A percentile compares a stretch with the other conserved stretches of the same genome.
Conservation (phyloP, 2,888 invertebrate species). For the Catocala sponsa region DNA sequence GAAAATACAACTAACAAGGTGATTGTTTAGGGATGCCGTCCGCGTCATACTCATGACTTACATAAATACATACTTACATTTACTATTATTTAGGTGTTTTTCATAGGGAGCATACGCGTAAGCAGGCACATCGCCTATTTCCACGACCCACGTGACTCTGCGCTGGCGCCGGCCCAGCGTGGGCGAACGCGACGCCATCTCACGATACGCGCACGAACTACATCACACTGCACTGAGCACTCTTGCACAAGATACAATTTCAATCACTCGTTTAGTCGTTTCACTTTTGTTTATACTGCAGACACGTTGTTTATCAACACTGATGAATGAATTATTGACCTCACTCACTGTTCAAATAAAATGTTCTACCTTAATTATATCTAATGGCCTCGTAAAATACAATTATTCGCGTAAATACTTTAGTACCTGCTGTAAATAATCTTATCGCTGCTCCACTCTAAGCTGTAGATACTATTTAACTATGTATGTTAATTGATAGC, state of each 20-base stretch:
- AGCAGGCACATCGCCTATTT: conserved; percentile 79
- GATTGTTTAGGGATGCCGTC: too few relatives aligned
- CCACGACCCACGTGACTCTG: conserved; percentile 86
- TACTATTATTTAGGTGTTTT: conserved; percentile 82
- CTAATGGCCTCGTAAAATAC: too few relatives aligned
- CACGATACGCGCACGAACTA: conserved; percentile 26
- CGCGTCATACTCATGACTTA: too few relatives aligned
- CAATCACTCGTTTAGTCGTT: background rate
- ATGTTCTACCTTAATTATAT: background rate
- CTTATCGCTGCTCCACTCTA: background rate
- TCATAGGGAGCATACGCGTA: conserved; percentile 79
- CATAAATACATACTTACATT: conserved; percentile 75
- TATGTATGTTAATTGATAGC: too few relatives aligned
- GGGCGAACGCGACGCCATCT: conserved; percentile 71
- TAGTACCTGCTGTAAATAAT: background rate
- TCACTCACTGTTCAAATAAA: background rate
- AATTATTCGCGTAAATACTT: background rate
- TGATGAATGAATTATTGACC: background rate
- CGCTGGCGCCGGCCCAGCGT: conserved; percentile 66
- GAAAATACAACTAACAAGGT: too few relatives aligned
- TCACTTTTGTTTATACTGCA: background rate
- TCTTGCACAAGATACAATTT: background rate
- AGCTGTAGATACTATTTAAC: too few relatives aligned
- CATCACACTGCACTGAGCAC: conserved; percentile 34
- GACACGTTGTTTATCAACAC: conserved; percentile 7